Base-by-base conservation (phyloP, 1,140 invertebrate species). In the Drosophila parvula region DNA sequence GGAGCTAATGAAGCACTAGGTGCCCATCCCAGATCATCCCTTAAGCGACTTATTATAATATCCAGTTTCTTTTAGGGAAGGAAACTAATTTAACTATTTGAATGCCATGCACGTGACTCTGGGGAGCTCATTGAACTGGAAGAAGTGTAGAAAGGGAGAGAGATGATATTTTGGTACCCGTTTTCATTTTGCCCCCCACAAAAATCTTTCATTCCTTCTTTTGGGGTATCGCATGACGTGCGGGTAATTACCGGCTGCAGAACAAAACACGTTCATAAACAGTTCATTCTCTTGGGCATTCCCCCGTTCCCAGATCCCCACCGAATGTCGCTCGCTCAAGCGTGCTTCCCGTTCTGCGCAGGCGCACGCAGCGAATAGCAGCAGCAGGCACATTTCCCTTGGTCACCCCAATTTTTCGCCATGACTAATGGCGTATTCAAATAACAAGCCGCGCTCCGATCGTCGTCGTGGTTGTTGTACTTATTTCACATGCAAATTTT, bases 271-370 rank as follows among this genome's bases (percentile, higher is more conserved):
- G 69, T 71, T 64, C 67, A 84, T 84, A 83, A 79, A 64, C 71
- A 76, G 62, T 45, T 28, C 80, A 69, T 69, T 84, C 76, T 68
- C n/a, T 40, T 64, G 40, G 28, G 36, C 53, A 40, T 27, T 55
- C 57, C 38, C 71, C 28, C 22, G 27, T 7, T 28, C 18, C 9
- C 16, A 14, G 16, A 38, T 8, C 14, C 44, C 41, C 56, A 50
- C 27, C 57, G 56, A 28, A 9, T 76, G 75, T 74, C 82, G 56
- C 53, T 89, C 76, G 56, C 58, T 89, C 76, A 83, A 89, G 77
- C 83, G 84, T 89, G 73, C 76, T 88, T 88, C 83, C 83, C 83
- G 76, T 62, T 50, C 62, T 77, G 73, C 51, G 71, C 64, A 83
- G 76, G 63, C 64, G 50, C 63, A 74, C 55, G 55, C 48, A 34